A percentile compares a stretch with the other conserved stretches of the same genome.
Conservation (phyloP, 2,113 vertebrate genomes). For the Emydocephalus ijimae region DNA sequence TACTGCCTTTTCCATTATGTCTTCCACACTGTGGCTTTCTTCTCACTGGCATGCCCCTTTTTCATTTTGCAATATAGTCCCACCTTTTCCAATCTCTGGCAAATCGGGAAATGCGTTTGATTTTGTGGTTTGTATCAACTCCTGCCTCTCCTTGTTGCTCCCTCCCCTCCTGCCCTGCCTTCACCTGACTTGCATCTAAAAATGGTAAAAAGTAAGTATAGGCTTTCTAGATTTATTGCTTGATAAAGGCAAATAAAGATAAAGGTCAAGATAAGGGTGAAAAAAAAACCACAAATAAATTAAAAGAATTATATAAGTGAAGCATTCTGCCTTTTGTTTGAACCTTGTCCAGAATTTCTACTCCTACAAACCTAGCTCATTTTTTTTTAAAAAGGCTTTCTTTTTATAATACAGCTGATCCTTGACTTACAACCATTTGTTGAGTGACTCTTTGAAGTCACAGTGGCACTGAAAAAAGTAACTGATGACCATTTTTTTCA, state of each 20-base stretch:
- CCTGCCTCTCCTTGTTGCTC: constrained; percentile 2
- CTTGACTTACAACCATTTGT: not conserved
- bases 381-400: constrained; percentile 10
- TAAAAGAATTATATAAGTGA: constrained; percentile 35
- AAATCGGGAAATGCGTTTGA: rapidly evolving
- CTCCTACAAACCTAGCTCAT: constrained; percentile 8
- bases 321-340: constrained; percentile 16
- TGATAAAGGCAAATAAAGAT: constrained; percentile 21
- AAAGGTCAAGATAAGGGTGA: constrained; percentile 28
- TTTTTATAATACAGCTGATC: not conserved
- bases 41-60: not conserved
- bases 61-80: not conserved
- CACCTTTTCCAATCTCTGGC: not conserved
- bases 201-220: not conserved
- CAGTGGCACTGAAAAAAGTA: not conserved
- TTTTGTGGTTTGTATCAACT: not conserved
- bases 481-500: not conserved
- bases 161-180: not conserved
- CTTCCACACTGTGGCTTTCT: not conserved
- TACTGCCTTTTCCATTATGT: not conserved
- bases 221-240: not conserved
- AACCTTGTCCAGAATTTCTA: not conserved
- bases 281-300: not conserved
- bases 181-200: not conserved
- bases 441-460: not conserved